A percentile compares a stretch with the other conserved stretches of the same genome.
Conservation (phyloP, 2,888 invertebrate genomes). For the Conomelus anceps region DNA sequence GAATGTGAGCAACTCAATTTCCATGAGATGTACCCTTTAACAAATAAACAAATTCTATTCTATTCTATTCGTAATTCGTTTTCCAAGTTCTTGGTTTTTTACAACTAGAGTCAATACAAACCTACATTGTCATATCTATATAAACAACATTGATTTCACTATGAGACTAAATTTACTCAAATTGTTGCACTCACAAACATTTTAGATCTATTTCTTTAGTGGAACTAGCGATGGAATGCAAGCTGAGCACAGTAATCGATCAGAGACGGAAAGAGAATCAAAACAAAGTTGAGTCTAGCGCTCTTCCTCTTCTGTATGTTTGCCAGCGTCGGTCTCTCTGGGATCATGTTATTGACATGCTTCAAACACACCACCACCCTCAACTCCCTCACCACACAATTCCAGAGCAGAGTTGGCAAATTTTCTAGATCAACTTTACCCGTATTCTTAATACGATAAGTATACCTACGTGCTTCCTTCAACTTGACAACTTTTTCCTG, state of each 20-base stretch:
- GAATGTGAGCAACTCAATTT: too few species aligned
- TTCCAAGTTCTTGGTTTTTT: too few species aligned
- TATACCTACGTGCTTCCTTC: background rate
- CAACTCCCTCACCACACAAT: background rate
- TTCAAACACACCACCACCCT: background rate
- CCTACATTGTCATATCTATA: too few species aligned
- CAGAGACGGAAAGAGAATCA: background rate
- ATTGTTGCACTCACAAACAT: background rate
- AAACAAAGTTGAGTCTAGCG: background rate
- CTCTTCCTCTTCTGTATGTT: background rate
- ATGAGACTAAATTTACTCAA: too few species aligned
- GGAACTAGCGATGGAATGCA: background rate
- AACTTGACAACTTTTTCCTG: background rate
- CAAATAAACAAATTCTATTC: too few species aligned
- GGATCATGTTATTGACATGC: background rate
- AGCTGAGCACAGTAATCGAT: background rate
- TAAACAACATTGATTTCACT: too few species aligned
- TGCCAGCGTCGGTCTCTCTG: background rate
- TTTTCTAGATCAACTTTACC: background rate
- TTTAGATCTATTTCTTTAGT: background rate
- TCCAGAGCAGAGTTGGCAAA: background rate
- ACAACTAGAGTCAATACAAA: too few species aligned
- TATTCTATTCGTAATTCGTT: too few species aligned
- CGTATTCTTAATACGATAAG: background rate
- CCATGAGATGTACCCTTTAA: too few species aligned